Evolutionary conservation across 2,888 invertebrate species (phyloP).

Genomic region (Scotopteryx bipunctaria): DNA sequence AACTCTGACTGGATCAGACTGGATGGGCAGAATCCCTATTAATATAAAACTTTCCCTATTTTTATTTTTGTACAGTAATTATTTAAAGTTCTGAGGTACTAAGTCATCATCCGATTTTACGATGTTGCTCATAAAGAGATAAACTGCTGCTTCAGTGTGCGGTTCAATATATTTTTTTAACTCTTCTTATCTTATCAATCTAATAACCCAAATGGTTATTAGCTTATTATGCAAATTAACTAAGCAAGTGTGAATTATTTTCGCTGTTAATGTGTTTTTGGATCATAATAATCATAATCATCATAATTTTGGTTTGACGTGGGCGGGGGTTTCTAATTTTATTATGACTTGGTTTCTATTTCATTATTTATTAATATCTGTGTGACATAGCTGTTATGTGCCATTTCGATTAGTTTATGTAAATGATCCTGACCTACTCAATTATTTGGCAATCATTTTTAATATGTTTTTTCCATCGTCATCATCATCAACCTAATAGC

Average conservation of each 20-base stretch:
- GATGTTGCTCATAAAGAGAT: background rate
- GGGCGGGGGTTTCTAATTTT: slow-evolving; percentile 36
- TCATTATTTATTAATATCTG: slow-evolving; percentile 2
- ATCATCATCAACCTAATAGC: too few relatives aligned
- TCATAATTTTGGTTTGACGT: slow-evolving; percentile 22
- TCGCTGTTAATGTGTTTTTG: slow-evolving; percentile 31
- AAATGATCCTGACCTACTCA: background rate
- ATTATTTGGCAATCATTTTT: background rate
- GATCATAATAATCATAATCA: slow-evolving; percentile 31
- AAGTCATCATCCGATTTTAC: too few relatives aligned
- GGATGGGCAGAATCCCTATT: too few relatives aligned
- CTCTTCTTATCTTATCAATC: slow-evolving; percentile 34
- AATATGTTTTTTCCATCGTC: too few relatives aligned
- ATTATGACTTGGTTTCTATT: slow-evolving; percentile 15
- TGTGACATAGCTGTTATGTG: background rate
- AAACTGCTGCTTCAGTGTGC: slow-evolving; percentile 10
- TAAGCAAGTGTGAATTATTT: slow-evolving; percentile 38
- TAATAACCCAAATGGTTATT: slow-evolving; percentile 36
- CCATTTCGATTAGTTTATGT: background rate
- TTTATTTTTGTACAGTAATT: too few relatives aligned
- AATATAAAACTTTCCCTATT: too few relatives aligned
- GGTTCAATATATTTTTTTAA: background rate
- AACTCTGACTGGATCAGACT: too few relatives aligned
- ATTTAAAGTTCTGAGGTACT: too few relatives aligned
- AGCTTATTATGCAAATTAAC: slow-evolving; percentile 35